A percentile compares a stretch with the other conserved stretches of the same genome.
phyloP scores from a whole-genome alignment of 2,888 invertebrate species.

The Meloe dianella region DNA sequence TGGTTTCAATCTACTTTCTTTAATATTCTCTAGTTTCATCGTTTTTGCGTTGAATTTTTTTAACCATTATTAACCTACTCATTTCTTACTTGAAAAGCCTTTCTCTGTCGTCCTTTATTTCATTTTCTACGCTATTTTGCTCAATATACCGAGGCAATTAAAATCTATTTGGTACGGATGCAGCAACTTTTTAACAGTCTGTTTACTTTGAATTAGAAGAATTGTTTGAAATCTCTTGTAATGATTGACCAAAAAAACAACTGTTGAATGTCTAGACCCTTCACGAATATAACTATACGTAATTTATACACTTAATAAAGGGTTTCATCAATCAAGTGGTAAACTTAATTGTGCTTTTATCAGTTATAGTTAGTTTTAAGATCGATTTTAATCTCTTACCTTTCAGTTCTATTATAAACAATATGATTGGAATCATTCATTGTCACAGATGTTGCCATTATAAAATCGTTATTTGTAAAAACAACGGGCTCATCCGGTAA shows the following conservation, averaged over 20 bases:
- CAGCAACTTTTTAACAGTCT: not conserved
- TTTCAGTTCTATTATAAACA: slow-evolving; percentile 71
- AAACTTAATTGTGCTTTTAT: not conserved
- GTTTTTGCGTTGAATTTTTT: not conserved
- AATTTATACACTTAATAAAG: too few relatives aligned
- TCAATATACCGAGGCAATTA: not conserved
- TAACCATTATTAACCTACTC: slow-evolving; percentile 1
- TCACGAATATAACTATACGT: not conserved
- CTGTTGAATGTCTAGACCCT: not conserved
- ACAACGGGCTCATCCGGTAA: slow-evolving; percentile 65
- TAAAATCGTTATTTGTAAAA: slow-evolving; percentile 60
- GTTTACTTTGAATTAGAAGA: not conserved
- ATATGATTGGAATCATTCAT: slow-evolving; percentile 59
- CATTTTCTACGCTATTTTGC: not conserved
- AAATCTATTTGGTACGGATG: not conserved
- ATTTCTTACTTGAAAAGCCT: not conserved
- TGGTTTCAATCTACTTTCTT: not conserved
- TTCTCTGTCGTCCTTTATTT: not conserved
- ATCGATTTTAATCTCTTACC: slow-evolving; percentile 63
- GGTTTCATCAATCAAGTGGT: not conserved
- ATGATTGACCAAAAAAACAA: too few relatives aligned
- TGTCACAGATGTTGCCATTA: slow-evolving; percentile 54
- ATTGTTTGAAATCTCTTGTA: not conserved
- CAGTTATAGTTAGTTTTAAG: too few relatives aligned
- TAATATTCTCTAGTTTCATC: not conserved